Evolutionary conservation across 1,140 invertebrate genomes (phyloP).

Genomic region (Plectrocnemia conspersa): DNA sequence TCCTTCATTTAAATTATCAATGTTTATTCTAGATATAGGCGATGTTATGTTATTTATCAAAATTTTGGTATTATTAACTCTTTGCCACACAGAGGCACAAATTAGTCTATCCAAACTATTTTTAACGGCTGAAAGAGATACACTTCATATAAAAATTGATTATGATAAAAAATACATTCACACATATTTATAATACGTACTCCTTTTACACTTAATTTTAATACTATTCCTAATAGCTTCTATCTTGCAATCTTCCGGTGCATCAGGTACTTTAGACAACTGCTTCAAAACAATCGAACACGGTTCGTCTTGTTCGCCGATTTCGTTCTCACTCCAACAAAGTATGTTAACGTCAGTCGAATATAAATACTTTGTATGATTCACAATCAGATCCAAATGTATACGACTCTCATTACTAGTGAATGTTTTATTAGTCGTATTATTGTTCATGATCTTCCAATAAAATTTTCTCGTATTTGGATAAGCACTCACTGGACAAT

Average conservation of each 20-base stretch:
- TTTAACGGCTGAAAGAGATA: slow-evolving; percentile 18
- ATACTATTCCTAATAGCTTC: slow-evolving; percentile 22
- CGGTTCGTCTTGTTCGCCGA: slow-evolving; percentile 24
- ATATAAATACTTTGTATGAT: slow-evolving; percentile 11
- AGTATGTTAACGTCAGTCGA: slow-evolving; percentile 19
- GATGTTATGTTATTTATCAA: slow-evolving; percentile 30
- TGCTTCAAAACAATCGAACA: slow-evolving; percentile 22
- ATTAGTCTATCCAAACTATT: slow-evolving; percentile 16
- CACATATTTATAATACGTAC: slow-evolving; percentile 15
- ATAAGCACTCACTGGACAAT: slow-evolving; percentile 23
- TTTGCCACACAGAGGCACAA: slow-evolving; percentile 26
- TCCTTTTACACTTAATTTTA: slow-evolving; percentile 25
- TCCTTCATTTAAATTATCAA: slow-evolving; percentile 24
- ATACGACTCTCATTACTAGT: slow-evolving; percentile 18
- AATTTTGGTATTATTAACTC: slow-evolving; percentile 22
- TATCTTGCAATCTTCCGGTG: slow-evolving; percentile 26
- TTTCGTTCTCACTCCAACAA: slow-evolving; percentile 27
- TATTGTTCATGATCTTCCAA: slow-evolving; percentile 27
- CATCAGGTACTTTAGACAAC: slow-evolving; percentile 21
- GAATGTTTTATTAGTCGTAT: slow-evolving; percentile 21
- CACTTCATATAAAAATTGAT: slow-evolving; percentile 1
- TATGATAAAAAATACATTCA: not conserved
- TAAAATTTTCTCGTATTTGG: slow-evolving; percentile 25
- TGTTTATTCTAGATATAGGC: slow-evolving; percentile 23
- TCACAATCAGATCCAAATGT: slow-evolving; percentile 19